Evolutionary conservation across 2,888 invertebrate species (phyloP), one percentile per base, ranked within the genome.

Genomic region (Sphecodes monilicornis): DNA sequence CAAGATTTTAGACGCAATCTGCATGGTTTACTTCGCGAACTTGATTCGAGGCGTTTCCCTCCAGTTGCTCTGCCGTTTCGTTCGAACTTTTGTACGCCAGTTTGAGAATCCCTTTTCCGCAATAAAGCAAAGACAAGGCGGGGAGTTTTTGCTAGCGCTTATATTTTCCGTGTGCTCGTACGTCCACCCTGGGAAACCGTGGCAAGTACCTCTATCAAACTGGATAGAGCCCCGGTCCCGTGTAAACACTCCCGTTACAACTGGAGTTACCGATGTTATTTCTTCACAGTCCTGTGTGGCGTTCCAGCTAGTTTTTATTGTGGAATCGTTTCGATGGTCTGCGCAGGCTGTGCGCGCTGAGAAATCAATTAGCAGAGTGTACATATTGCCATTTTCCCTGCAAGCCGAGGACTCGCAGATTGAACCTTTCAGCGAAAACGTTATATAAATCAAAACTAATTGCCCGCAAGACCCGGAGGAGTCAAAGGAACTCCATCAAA

Each of bases 181-280:
- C 50, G 29, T 70, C 26, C 57, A 29, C 32, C 46, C 36, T 66
- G 75, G 70, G 36, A 78, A 78, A 50, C 39, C 39, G 68, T 68
- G 43, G 29, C 13, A 57, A 57, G 41, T 26, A 46, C 29, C 22
- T n/a, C 69, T 50, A 16, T n/a, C 60, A 64, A 76, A 70, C 29
- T 3, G 50, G 39, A 26, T 70, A 50, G 46, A 46, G 11, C n/a
- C 32, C 32, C 22, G 29, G n/a, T 41, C 46, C 39, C 36, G 39
- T 46, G 46, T 69, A 80, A 60, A 70, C 70, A 76, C n/a, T 46
- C 39, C 6, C 43, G n/a, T 16, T 43, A 16, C 43, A 43, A 36
- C 26, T 26, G 16, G 13, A 57, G 26, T 57, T 13, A 16, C 4
- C 26, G 16, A 57, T 26, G 26, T 26, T 26, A n/a, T 26, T 57